Percentiles rank a stretch among this genome's conserved stretches.
Evolutionary conservation across 2,888 invertebrate genomes (phyloP).

Genomic region (Lymantria monacha): DNA sequence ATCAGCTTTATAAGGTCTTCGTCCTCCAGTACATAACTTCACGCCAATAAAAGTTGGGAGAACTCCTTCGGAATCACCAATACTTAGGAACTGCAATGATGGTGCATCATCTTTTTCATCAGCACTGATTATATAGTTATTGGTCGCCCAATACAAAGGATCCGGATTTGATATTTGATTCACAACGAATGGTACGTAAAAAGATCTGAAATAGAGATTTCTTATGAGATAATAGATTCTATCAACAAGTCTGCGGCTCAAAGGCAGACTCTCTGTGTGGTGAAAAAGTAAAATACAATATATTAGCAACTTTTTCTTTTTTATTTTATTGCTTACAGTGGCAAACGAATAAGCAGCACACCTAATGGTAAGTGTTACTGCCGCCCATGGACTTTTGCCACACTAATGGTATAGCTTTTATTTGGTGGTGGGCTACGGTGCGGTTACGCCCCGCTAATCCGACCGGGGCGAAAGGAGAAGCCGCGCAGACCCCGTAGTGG

Average conservation of each 20-base stretch:
- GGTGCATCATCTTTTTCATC: conserved; percentile 74
- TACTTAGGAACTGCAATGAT: conserved; percentile 75
- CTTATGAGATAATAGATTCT: background rate
- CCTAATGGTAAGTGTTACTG: too few relatives aligned
- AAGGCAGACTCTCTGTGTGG: background rate
- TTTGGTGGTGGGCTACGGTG: too few relatives aligned
- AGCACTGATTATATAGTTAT: conserved; percentile 87
- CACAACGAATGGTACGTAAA: conserved; percentile 84
- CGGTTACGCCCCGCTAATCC: too few relatives aligned
- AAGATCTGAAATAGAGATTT: conserved; percentile 72
- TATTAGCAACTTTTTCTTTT: too few relatives aligned
- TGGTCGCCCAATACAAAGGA: conserved; percentile 85
- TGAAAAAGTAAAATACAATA: background rate
- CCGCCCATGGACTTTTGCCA: too few relatives aligned
- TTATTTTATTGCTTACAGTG: too few relatives aligned
- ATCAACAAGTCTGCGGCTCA: background rate
- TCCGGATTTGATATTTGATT: conserved; percentile 83
- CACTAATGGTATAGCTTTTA: too few relatives aligned
- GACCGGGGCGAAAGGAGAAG: too few relatives aligned
- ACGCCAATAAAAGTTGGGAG: conserved; percentile 82
- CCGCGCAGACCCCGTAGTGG: too few relatives aligned
- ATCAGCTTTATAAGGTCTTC: conserved; percentile 81
- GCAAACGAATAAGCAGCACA: too few relatives aligned
- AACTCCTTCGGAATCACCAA: conserved; percentile 85
- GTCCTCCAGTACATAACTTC: conserved; percentile 65